phyloP scores from a whole-genome alignment of 2,113 vertebrate genomes.

The Cervus canadensis region DNA sequence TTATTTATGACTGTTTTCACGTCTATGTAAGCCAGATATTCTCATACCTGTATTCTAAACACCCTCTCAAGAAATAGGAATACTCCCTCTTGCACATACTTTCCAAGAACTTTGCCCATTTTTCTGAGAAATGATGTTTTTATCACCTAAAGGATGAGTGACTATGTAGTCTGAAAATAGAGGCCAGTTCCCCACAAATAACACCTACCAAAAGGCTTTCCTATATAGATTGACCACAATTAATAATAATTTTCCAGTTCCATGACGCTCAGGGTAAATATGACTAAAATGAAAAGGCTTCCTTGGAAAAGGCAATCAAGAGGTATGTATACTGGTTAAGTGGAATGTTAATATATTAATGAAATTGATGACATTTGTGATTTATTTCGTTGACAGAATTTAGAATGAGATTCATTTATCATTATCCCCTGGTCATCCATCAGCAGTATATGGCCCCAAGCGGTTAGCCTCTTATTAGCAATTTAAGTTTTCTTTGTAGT shows the following conservation, averaged over 20 bases:
- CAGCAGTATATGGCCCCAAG: neutral
- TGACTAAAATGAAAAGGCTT: slow-evolving; percentile 27
- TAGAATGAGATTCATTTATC: slow-evolving; percentile 70
- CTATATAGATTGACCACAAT: neutral
- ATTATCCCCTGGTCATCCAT: slow-evolving; percentile 53
- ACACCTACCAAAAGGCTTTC: neutral
- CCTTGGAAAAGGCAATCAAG: slow-evolving; percentile 26
- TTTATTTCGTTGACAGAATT: slow-evolving; percentile 67
- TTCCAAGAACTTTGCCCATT: neutral
- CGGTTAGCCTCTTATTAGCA: neutral
- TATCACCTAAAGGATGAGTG: neutral
- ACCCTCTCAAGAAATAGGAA: neutral
- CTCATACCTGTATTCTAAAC: neutral
- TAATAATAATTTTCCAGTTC: slow-evolving; percentile 28
- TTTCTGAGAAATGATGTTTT: neutral
- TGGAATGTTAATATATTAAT: slow-evolving; percentile 56
- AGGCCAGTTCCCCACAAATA: neutral
- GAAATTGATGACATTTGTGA: slow-evolving; percentile 61
- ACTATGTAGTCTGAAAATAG: neutral
- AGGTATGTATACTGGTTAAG: slow-evolving; percentile 50
- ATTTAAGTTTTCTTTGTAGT: slow-evolving; percentile 42
- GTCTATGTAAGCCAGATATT: neutral
- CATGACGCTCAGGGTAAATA: slow-evolving; percentile 23
- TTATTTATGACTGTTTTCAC: neutral
- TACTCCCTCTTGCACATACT: neutral